A percentile compares a stretch with the other conserved stretches of the same genome.
phyloP scores from a whole-genome alignment of 2,888 invertebrate species.

The Amphimallon solstitiale region DNA sequence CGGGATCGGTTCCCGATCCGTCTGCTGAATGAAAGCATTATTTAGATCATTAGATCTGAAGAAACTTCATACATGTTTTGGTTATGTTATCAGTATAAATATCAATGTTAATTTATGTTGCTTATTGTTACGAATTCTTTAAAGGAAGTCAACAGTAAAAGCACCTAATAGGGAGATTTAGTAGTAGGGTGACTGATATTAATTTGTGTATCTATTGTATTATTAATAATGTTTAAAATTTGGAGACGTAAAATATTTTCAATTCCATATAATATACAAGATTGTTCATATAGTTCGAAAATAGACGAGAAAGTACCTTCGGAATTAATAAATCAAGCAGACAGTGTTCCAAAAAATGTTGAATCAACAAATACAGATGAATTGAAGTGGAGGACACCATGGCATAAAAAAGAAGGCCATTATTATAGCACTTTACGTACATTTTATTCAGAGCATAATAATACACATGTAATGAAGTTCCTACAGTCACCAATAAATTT shows the following conservation, averaged over 20 bases:
- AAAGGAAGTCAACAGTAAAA: too few relatives aligned
- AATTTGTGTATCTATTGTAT: too few relatives aligned
- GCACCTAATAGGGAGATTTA: too few relatives aligned
- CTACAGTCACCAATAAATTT: conserved; percentile 65
- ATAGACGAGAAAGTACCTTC: conserved; percentile 5
- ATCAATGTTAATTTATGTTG: too few relatives aligned
- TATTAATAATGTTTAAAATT: conserved; percentile 7
- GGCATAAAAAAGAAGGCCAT: conserved; percentile 69
- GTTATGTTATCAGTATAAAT: too few relatives aligned
- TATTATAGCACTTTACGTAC: conserved; percentile 69
- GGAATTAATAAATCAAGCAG: conserved; percentile 37
- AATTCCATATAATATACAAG: not conserved
- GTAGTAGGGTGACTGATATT: too few relatives aligned
- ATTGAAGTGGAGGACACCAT: conserved; percentile 72
- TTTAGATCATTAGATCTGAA: too few relatives aligned
- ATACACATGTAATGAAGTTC: conserved; percentile 62
- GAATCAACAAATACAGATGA: conserved; percentile 58
- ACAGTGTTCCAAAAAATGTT: conserved; percentile 36
- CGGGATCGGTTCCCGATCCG: too few relatives aligned
- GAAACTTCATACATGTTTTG: too few relatives aligned
- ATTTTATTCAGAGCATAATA: conserved; percentile 68
- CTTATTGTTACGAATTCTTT: too few relatives aligned
- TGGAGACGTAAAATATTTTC: not conserved
- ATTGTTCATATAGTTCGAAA: conserved; percentile 6
- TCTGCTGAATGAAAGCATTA: too few relatives aligned